A percentile compares a stretch with the other conserved stretches of the same genome.
These are phyloP conservation scores for Anneissia japonica DNA, from an alignment of 35 echinoderm and acorn worm genomes.

Conservation along the genomic window DNA sequence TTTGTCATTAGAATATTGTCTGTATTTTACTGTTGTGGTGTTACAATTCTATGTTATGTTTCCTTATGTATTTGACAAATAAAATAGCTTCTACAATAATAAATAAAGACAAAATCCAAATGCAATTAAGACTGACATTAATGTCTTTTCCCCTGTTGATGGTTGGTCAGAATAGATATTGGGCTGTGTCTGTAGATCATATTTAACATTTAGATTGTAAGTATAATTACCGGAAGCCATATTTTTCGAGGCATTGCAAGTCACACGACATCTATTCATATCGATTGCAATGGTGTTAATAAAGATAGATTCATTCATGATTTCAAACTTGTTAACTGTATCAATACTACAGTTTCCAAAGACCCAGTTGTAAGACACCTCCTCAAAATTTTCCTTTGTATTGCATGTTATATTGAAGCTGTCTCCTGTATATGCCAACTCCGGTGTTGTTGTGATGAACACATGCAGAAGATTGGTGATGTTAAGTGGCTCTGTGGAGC, in stretches of 20 bases:
- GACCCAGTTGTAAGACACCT: not conserved
- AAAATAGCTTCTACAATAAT: not conserved
- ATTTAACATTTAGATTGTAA: not conserved
- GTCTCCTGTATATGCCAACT: too few species aligned
- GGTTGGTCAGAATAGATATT: too few species aligned
- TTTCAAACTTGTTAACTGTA: not conserved
- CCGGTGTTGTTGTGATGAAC: not conserved
- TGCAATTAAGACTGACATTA: not conserved
- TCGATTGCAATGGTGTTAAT: not conserved
- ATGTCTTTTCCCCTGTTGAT: too few species aligned
- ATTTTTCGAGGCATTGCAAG: not conserved
- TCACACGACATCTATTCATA: not conserved
- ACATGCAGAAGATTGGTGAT: not conserved
- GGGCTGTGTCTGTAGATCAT: not conserved
- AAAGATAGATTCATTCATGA: not conserved
- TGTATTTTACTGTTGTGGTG: too few species aligned
- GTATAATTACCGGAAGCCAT: not conserved
- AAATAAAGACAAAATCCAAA: not conserved
- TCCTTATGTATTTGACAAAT: not conserved
- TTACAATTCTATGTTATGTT: too few species aligned
- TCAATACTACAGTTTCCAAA: not conserved
- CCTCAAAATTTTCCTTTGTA: not conserved
- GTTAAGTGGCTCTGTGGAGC: not conserved
- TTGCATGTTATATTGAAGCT: not conserved
- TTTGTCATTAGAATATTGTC: too few species aligned